A percentile compares a stretch with the other conserved stretches of the same genome.
Evolutionary conservation across 2,113 vertebrate genomes (phyloP).

Genomic region (Pollachius pollachius): DNA sequence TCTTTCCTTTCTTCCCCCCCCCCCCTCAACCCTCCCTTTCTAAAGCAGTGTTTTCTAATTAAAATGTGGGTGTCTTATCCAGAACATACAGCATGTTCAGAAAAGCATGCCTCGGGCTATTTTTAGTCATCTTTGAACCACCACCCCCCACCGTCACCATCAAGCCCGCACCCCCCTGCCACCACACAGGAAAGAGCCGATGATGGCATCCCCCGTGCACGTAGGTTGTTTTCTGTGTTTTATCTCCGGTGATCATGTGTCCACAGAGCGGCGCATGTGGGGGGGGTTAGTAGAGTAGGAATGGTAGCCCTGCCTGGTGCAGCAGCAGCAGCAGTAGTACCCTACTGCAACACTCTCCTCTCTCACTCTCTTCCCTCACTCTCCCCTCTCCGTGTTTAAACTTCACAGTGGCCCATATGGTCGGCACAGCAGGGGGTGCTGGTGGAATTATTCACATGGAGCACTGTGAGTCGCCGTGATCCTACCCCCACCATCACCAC

Average conservation of each 20-base stretch:
- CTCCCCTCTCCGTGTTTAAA: background rate
- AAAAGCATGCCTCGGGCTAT: background rate
- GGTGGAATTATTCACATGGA: background rate
- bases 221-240: background rate
- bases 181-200: background rate
- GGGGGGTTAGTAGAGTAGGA: background rate
- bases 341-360: background rate
- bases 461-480: background rate
- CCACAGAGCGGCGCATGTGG: background rate
- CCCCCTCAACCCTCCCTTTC: background rate
- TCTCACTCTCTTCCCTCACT: too few species aligned
- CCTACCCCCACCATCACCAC: background rate
- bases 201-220: background rate
- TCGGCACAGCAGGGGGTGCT: background rate
- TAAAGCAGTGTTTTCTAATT: background rate
- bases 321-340: background rate
- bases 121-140: background rate
- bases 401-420: background rate
- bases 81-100: constrained; percentile 1
- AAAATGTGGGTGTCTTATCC: constrained; percentile 3
- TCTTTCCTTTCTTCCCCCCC: background rate
- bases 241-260: background rate
- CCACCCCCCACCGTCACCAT: background rate
- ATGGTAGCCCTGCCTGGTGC: background rate
- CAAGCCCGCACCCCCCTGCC: background rate